Evolutionary conservation across 2,888 invertebrate species (phyloP).

Genomic region (Acronicta psi): DNA sequence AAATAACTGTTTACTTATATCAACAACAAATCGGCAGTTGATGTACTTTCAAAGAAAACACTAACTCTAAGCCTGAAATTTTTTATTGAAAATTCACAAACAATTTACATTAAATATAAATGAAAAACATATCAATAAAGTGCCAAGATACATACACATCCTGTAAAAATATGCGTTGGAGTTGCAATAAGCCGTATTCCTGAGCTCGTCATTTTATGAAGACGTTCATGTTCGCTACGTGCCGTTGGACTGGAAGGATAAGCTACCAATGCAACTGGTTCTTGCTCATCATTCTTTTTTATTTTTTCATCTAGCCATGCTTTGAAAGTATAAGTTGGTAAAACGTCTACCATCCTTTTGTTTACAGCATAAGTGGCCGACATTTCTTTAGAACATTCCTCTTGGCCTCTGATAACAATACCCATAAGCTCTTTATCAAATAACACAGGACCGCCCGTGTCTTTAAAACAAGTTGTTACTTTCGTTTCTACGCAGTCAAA

Average conservation of each 20-base stretch:
- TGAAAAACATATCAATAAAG: constrained; percentile 29
- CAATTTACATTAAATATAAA: constrained; percentile 33
- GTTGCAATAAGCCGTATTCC: constrained; percentile 18
- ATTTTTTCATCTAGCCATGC: constrained; percentile 81
- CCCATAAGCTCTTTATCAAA: constrained; percentile 78
- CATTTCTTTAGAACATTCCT: constrained; percentile 76
- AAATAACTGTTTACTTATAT: too few species aligned
- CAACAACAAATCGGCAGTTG: too few species aligned
- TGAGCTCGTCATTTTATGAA: constrained; percentile 57
- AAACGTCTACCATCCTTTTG: constrained; percentile 72
- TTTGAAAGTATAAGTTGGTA: constrained; percentile 78
- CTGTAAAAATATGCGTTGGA: constrained; percentile 22
- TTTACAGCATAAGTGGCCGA: constrained; percentile 73
- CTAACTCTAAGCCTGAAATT: neutral
- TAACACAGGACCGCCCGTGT: constrained; percentile 78
- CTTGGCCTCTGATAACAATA: constrained; percentile 73
- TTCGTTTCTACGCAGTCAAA: constrained; percentile 83
- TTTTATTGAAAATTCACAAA: constrained; percentile 41
- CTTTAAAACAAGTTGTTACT: constrained; percentile 79
- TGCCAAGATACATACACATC: constrained; percentile 33
- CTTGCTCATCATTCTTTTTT: constrained; percentile 71
- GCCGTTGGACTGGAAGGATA: constrained; percentile 69
- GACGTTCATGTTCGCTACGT: constrained; percentile 33
- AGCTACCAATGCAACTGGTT: constrained; percentile 57
- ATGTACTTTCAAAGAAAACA: too few species aligned